A percentile compares a stretch with the other conserved stretches of the same genome.
Evolutionary conservation across 2,797 vertebrate genomes (phyloP).

Genomic region (Knipowitschia caucasica): DNA sequence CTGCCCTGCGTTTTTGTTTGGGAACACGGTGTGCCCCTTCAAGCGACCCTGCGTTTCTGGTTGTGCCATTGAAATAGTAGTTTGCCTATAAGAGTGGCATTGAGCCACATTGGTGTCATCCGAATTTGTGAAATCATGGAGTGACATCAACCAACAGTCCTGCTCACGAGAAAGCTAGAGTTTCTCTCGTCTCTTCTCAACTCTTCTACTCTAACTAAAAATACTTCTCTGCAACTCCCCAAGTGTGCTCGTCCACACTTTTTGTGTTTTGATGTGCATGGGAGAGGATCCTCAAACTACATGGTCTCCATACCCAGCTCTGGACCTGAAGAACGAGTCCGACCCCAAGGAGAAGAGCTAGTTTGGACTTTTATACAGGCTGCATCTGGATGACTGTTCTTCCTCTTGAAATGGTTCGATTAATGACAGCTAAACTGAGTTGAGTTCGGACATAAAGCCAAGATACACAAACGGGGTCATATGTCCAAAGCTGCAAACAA

Average conservation of each 20-base stretch:
- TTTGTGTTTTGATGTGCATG: constrained; percentile 33
- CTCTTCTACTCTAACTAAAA: constrained; percentile 55
- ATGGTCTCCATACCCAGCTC: constrained; percentile 66
- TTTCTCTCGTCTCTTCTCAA: constrained; percentile 31
- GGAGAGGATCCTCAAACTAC: constrained; percentile 55
- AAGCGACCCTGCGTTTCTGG: constrained; percentile 8
- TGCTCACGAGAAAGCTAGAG: constrained; percentile 38
- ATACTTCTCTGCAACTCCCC: constrained; percentile 49
- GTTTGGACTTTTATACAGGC: constrained; percentile 49
- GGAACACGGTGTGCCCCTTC: constrained; percentile 53
- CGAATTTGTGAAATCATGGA: constrained; percentile 17
- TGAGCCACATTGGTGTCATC: background rate
- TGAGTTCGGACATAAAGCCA: constrained; percentile 36
- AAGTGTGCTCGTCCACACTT: constrained; percentile 41
- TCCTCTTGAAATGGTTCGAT: constrained; percentile 28
- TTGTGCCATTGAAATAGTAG: background rate
- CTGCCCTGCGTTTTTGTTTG: constrained; percentile 17
- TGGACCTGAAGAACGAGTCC: constrained; percentile 64
- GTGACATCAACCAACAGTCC: constrained; percentile 8
- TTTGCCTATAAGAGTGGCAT: background rate
- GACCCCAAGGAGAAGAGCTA: constrained; percentile 56
- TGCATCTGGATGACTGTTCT: constrained; percentile 28
- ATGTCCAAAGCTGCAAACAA: constrained; percentile 57
- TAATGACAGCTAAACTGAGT: constrained; percentile 27
- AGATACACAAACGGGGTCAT: constrained; percentile 30